Evolutionary conservation across 2,888 invertebrate genomes (phyloP).

Genomic region (Stenodema calcarata): DNA sequence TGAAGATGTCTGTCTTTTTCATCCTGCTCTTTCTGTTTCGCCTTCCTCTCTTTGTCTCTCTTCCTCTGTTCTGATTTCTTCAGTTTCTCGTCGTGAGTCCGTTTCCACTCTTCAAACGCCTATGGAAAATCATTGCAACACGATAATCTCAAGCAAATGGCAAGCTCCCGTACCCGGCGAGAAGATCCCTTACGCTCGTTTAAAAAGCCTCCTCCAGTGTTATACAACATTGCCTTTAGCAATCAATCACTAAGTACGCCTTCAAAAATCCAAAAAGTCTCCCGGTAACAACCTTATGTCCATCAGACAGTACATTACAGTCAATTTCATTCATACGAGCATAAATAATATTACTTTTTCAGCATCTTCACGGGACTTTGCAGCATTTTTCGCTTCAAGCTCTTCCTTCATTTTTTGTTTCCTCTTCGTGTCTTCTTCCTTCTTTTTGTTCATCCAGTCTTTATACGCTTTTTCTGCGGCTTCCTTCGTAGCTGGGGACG

Average conservation of each 20-base stretch:
- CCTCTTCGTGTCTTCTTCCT: constrained; percentile 48
- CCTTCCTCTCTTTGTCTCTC: constrained; percentile 20
- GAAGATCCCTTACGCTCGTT: too few relatives aligned
- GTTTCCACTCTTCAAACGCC: constrained; percentile 56
- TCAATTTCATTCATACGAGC: too few relatives aligned
- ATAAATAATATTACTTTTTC: constrained; percentile 50
- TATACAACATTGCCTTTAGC: too few relatives aligned
- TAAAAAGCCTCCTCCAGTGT: too few relatives aligned
- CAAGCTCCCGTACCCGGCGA: too few relatives aligned
- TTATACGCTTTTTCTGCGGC: constrained; percentile 53
- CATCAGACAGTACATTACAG: too few relatives aligned
- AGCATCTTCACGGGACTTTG: constrained; percentile 47
- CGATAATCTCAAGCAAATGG: too few relatives aligned
- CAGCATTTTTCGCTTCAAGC: constrained; percentile 50
- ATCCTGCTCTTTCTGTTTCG: constrained; percentile 46
- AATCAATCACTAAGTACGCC: too few relatives aligned
- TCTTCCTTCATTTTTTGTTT: constrained; percentile 52
- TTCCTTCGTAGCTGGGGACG: constrained; percentile 41
- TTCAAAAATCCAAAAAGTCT: too few relatives aligned
- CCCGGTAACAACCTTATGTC: too few relatives aligned
- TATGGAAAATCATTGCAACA: constrained; percentile 15
- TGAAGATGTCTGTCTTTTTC: constrained; percentile 48
- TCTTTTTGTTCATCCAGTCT: constrained; percentile 56
- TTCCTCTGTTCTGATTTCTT: constrained; percentile 35
- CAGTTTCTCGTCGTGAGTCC: constrained; percentile 53